These are phyloP conservation scores for Amniataba percoides DNA, from an alignment of 2,797 vertebrate species.

Conservation along the genomic window DNA sequence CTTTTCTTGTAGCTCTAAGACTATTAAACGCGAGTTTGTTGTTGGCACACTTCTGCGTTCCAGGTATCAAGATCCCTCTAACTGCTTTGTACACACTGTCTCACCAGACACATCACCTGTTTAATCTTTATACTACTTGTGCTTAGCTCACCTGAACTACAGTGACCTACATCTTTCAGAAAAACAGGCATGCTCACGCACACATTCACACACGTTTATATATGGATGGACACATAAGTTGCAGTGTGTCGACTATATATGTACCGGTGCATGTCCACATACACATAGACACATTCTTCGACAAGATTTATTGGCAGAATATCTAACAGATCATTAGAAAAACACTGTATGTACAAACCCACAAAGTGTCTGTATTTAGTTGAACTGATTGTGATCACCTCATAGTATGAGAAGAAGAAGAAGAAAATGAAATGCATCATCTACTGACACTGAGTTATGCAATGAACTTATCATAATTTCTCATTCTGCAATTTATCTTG, in stretches of 20 bases:
- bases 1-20: constrained; percentile 1
- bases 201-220: not conserved
- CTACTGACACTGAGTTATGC: constrained; percentile 29
- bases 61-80: not conserved
- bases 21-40: constrained; percentile 9
- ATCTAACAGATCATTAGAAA: not conserved
- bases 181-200: not conserved
- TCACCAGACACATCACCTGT: constrained; percentile 16
- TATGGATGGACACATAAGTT: not conserved
- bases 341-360: not conserved
- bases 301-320: not conserved
- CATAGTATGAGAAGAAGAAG: not conserved
- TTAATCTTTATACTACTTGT: constrained; percentile 21
- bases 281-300: not conserved
- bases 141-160: not conserved
- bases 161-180: constrained; percentile 23
- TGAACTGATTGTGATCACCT: not conserved
- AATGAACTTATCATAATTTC: constrained; percentile 27
- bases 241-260: not conserved
- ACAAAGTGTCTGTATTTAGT: not conserved
- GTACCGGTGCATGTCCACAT: not conserved
- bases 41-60: not conserved
- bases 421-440: too few species aligned
- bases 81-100: constrained; percentile 29
- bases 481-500: constrained; percentile 43